Conservation (phyloP, 2,113 vertebrate genomes). For the Dendropsophus ebraccatus region DNA sequence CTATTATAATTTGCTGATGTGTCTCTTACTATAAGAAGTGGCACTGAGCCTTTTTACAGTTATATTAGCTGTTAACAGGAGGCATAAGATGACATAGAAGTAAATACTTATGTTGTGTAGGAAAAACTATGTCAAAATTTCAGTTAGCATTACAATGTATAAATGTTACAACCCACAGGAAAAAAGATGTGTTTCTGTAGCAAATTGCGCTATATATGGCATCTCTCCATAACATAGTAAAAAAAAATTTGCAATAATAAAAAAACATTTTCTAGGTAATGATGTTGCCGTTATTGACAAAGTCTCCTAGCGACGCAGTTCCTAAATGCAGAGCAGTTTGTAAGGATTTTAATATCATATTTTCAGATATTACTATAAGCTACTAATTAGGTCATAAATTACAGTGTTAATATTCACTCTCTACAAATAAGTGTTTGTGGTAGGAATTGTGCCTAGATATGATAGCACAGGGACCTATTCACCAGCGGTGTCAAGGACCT, state of each 20-base stretch:
- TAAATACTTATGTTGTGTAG: background rate
- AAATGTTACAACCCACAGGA: background rate
- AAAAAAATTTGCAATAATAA: conserved; percentile 37
- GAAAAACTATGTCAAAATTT: background rate
- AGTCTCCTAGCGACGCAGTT: conserved; percentile 54
- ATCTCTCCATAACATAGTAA: background rate
- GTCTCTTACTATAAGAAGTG: too few relatives aligned
- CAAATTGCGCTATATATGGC: background rate
- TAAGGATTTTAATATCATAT: conserved; percentile 70
- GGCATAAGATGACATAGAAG: background rate
- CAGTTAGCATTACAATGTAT: background rate
- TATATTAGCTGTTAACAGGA: background rate
- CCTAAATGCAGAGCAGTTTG: conserved; percentile 61
- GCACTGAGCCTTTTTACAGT: background rate
- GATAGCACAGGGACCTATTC: conserved; percentile 70
- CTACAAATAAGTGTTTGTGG: conserved; percentile 77
- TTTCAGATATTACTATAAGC: conserved; percentile 77
- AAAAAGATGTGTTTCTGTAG: background rate
- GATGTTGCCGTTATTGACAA: conserved; percentile 56
- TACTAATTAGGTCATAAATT: conserved; percentile 83
- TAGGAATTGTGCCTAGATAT: conserved; percentile 68
- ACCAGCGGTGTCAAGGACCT: conserved; percentile 66
- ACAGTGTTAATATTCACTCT: conserved; percentile 79
- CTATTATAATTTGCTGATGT: too few relatives aligned
- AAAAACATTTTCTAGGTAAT: conserved; percentile 40